These are phyloP conservation scores for Eristalinus aeneus DNA, from an alignment of 2,888 invertebrate species.

Conservation along the genomic window DNA sequence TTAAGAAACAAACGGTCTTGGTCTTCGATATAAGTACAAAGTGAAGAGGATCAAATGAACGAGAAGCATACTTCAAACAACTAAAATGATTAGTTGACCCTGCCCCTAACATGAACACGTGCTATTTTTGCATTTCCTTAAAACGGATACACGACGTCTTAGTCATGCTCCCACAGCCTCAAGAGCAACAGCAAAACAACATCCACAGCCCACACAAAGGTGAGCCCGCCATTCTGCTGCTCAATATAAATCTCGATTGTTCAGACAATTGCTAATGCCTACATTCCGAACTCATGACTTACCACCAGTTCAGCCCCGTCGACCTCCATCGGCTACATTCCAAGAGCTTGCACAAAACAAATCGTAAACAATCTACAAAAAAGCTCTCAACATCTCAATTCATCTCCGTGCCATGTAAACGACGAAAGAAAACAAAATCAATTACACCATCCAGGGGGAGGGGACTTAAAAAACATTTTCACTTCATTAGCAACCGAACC, in stretches of 20 bases:
- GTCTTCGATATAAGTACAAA: no score
- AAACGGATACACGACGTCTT: background rate
- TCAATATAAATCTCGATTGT: constrained; percentile 25
- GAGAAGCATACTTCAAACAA: no score
- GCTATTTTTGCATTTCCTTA: background rate
- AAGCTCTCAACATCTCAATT: constrained; percentile 33
- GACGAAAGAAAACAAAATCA: constrained; percentile 38
- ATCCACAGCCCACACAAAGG: background rate
- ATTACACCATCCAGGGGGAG: constrained; percentile 37
- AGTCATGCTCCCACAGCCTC: background rate
- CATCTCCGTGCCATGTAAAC: background rate
- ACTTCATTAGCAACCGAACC: constrained; percentile 63
- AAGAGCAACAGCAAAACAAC: background rate
- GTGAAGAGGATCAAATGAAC: no score
- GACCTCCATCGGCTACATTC: background rate
- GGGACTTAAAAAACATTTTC: constrained; percentile 42
- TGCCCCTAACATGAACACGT: no score
- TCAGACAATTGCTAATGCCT: constrained; percentile 6
- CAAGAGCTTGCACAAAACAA: background rate
- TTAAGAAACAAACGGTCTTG: no score
- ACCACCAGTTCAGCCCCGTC: background rate
- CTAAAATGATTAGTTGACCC: no score
- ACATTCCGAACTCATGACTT: constrained; percentile 51
- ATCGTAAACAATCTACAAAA: constrained; percentile 6
- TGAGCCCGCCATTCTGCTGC: background rate